These are phyloP conservation scores for Camponotus pennsylvanicus DNA, from an alignment of 1,140 invertebrate genomes.

Conservation along the genomic window DNA sequence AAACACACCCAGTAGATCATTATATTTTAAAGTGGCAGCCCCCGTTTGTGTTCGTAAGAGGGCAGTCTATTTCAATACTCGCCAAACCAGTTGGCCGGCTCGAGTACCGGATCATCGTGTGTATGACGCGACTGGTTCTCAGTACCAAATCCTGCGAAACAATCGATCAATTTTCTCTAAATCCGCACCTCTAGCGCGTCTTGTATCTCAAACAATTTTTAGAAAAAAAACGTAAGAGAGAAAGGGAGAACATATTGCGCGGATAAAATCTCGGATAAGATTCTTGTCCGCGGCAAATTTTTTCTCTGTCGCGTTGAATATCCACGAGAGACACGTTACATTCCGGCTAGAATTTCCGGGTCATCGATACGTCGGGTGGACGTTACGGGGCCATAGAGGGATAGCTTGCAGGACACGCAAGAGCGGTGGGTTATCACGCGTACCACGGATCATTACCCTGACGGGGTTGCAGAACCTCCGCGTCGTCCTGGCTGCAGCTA, in stretches of 20 bases:
- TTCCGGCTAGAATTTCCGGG: conserved; percentile 66
- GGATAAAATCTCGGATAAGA: background rate
- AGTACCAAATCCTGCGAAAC: conserved; percentile 62
- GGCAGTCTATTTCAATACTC: conserved; percentile 78
- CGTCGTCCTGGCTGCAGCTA: conserved; percentile 71
- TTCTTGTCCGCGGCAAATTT: background rate
- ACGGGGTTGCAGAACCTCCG: conserved; percentile 66
- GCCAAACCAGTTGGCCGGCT: conserved; percentile 74
- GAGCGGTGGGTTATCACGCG: conserved; percentile 80
- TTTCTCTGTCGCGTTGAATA: background rate
- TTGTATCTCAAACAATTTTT: background rate
- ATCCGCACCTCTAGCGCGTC: background rate
- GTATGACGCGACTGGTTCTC: conserved; percentile 69
- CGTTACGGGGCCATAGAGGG: conserved; percentile 65
- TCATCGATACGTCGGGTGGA: conserved; percentile 70
- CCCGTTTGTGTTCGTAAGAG: conserved; percentile 54
- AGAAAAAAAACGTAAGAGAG: background rate
- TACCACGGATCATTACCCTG: conserved; percentile 84
- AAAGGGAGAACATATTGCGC: too few species aligned
- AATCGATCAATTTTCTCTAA: conserved; percentile 57
- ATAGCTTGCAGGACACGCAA: conserved; percentile 64
- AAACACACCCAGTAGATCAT: conserved; percentile 71
- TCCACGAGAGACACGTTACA: conserved; percentile 20
- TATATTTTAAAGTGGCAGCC: conserved; percentile 61
- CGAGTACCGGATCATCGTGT: conserved; percentile 64